Base-by-base conservation (phyloP, 2,797 vertebrate species). In the Lepilemur ruficaudatus region DNA sequence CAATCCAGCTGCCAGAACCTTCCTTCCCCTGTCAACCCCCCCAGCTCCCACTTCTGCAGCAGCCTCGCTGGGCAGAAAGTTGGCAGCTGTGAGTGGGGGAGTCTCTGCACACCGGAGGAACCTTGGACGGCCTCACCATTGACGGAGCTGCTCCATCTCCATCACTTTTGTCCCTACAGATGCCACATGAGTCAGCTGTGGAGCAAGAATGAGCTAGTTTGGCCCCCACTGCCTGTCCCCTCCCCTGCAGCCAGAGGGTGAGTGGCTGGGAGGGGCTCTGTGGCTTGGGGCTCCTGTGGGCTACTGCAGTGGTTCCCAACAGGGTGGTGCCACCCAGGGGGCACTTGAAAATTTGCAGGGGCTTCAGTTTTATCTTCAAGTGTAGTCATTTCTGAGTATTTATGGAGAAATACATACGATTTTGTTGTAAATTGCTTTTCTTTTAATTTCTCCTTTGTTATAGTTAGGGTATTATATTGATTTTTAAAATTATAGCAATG, bases 131-230 rank as follows among this genome's bases (percentile, higher is more conserved):
- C 22, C 83, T 50, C 32, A 2, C 38, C 13, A 12, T 1, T 0
- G 4, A 7, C 0, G 32, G 70, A 61, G 10, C 28, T 50, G 13
- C 67, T 93, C 32, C 32, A 35, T 52, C 35, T 78, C 32, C 22
- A 38, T 25, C 38, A 0, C 38, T 14, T 67, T 50, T 22, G 43
- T 82, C 23, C 69, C 18, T 20, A 7, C 97, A 99, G 99, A 99
- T 99, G 99, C 99, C 99, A 0, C 99, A 99, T 0, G 99, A 99
- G 90, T 98, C 97, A 0, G 98, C 94, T 0, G 96, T 98, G 96
- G 98, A 99, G n/a, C 98, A 98, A 2, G 12, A 20, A 65, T n/a
- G 4, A 93, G 87, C 0, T 87, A 89, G 0, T 85, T 67, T 81
- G 57, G 97, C 73, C 52, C 25, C 59, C 23, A 0, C 43, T 61